Conservation (phyloP, 2,113 vertebrate species). For the Eidolon helvum region DNA sequence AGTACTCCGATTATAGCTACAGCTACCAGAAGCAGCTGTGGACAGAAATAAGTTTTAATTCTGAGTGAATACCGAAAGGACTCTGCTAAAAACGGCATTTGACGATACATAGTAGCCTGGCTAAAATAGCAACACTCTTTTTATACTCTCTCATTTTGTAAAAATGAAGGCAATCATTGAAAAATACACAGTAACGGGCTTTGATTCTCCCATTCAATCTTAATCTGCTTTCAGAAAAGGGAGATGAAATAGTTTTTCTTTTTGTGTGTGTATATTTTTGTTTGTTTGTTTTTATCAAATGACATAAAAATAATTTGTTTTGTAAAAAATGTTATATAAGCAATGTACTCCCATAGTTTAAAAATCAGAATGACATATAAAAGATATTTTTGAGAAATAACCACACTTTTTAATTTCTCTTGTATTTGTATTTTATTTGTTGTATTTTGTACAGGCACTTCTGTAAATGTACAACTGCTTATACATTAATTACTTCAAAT, state of each 20-base stretch:
- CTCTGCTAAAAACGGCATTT: slow-evolving; percentile 73
- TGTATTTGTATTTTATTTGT: neutral
- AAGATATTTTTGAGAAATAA: neutral
- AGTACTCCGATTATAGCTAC: slow-evolving; percentile 64
- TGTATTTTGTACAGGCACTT: neutral
- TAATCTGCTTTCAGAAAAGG: neutral
- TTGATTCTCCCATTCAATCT: neutral
- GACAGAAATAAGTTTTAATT: slow-evolving; percentile 77
- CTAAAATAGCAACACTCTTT: slow-evolving; percentile 73
- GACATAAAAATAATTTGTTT: neutral
- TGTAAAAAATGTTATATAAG: neutral
- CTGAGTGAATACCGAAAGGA: slow-evolving; percentile 70
- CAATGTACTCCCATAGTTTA: neutral
- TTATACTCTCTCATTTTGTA: slow-evolving; percentile 52
- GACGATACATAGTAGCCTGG: slow-evolving; percentile 39
- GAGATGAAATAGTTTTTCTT: neutral
- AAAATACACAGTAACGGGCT: slow-evolving; percentile 37
- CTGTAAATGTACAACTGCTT: neutral
- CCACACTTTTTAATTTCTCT: neutral
- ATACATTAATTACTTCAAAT: neutral
- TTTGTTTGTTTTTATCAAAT: neutral
- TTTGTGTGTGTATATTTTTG: neutral
- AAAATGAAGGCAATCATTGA: slow-evolving; percentile 48
- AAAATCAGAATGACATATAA: neutral
- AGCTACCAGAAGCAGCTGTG: slow-evolving; percentile 75